Evolutionary conservation across 2,888 invertebrate species (phyloP).

Genomic region (Macrophya annulata): DNA sequence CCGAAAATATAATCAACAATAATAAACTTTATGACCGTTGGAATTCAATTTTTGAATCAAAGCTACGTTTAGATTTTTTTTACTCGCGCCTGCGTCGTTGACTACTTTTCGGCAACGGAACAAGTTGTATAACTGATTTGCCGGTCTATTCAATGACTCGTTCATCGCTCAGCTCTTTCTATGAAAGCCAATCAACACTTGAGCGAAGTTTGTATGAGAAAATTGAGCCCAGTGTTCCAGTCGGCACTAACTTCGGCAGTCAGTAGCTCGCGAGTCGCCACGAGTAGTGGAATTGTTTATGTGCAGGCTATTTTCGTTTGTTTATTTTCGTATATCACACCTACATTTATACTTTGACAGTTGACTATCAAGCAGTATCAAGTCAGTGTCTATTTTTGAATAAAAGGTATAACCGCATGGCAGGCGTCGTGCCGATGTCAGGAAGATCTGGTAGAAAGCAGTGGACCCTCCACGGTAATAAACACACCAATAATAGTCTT

Average conservation of each 20-base stretch:
- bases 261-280: constrained; percentile 21
- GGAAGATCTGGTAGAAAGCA: constrained; percentile 87
- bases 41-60: constrained; percentile 1
- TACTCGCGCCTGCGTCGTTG: background rate
- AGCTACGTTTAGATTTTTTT: background rate
- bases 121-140: constrained; percentile 18
- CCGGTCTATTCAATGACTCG: constrained; percentile 36
- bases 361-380: constrained; percentile 20
- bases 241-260: background rate
- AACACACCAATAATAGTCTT: background rate
- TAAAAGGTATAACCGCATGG: constrained; percentile 77
- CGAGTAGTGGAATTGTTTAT: background rate
- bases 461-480: constrained; percentile 88
- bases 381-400: constrained; percentile 40
- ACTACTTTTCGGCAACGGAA: background rate
- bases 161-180: background rate
- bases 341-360: constrained; percentile 39
- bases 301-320: background rate
- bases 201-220: background rate
- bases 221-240: background rate
- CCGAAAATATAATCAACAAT: background rate
- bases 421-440: constrained; percentile 82
- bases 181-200: background rate
- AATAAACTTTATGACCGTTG: background rate
- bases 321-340: constrained; percentile 4